These are phyloP conservation scores for Fistularia commersonii DNA, from an alignment of 2,797 vertebrate species.

Conservation along the genomic window DNA sequence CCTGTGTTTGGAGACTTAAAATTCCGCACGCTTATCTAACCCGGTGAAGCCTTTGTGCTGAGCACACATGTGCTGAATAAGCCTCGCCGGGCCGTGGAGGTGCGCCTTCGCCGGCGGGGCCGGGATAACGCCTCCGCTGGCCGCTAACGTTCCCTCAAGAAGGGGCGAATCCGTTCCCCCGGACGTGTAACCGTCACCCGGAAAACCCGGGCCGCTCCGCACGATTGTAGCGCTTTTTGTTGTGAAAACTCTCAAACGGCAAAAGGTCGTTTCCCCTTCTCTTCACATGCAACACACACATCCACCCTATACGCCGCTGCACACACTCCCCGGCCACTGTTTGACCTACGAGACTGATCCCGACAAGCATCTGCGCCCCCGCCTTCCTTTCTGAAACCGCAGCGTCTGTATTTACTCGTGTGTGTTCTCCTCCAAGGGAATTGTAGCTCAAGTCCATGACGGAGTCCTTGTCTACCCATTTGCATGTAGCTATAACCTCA, in stretches of 20 bases:
- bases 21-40: slow-evolving; percentile 75
- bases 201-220: no score
- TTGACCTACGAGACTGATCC: slow-evolving; percentile 50
- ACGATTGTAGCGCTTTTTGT: no score
- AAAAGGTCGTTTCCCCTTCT: slow-evolving; percentile 14
- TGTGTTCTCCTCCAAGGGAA: slow-evolving; percentile 29
- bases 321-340: slow-evolving; percentile 41
- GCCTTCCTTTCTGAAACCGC: slow-evolving; percentile 17
- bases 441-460: slow-evolving; percentile 23
- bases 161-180: no score
- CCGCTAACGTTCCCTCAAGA: no score
- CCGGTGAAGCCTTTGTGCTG: slow-evolving; percentile 66
- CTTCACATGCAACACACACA: slow-evolving; percentile 26
- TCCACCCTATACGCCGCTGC: slow-evolving; percentile 2
- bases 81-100: slow-evolving; percentile 56
- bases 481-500: slow-evolving; percentile 33
- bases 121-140: slow-evolving; percentile 38
- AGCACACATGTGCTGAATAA: slow-evolving; percentile 70
- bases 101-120: slow-evolving; percentile 38
- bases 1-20: slow-evolving; percentile 78
- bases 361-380: slow-evolving; percentile 49
- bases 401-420: slow-evolving; percentile 34
- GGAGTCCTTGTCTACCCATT: slow-evolving; percentile 34
- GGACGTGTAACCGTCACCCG: no score
- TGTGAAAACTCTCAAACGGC: slow-evolving; percentile 55